Evolutionary conservation across 2,113 vertebrate species (phyloP), one percentile per base, ranked within the genome.

Genomic region (Microcebus jonahi): DNA sequence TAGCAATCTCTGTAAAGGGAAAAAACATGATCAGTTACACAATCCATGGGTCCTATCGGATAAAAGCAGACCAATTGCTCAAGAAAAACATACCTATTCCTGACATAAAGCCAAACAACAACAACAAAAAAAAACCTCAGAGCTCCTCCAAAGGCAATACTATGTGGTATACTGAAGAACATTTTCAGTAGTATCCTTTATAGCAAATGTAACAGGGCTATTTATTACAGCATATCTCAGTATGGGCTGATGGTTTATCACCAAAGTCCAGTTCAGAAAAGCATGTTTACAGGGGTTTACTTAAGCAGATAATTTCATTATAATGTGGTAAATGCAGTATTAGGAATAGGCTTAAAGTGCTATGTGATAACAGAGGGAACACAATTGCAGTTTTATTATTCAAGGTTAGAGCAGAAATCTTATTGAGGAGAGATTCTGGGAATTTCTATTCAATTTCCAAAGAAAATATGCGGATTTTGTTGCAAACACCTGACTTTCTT

Each of bases 391-490:
- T 67, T 65, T 88, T 76, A 65, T 91, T 55, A 79, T 79, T 96
- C 68, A 94, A n/a, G 20, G 13, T 42, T 84, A 42, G 53, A 80
- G 57, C 61, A 90, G 76, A 71, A 45, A 6, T 70, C 9, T 55
- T 67, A 21, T 29, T 25, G 12, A 91, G 65, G 31, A 89, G 18
- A 75, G 48, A 75, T 10, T 70, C 75, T 76, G 63, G 70, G 20
- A 91, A 82, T 23, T 67, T 90, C 85, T n/a, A 31, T 39, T 63
- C 55, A 68, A 23, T 80, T 92, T 95, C 61, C 81, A 92, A 90
- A 92, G 36, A 81, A 92, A 94, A 91, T 67, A 39, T 17, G 6
- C 2, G 65, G 25, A 29, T 57, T 93, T 93, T 88, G 39, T n/a
- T 88, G 20, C 20, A 92, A 79, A 68, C 4, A 77, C 8, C 31